Evolutionary conservation across 2,797 vertebrate species (phyloP), one percentile per base, ranked within the genome.

Genomic region (Amphiprion clarkii): DNA sequence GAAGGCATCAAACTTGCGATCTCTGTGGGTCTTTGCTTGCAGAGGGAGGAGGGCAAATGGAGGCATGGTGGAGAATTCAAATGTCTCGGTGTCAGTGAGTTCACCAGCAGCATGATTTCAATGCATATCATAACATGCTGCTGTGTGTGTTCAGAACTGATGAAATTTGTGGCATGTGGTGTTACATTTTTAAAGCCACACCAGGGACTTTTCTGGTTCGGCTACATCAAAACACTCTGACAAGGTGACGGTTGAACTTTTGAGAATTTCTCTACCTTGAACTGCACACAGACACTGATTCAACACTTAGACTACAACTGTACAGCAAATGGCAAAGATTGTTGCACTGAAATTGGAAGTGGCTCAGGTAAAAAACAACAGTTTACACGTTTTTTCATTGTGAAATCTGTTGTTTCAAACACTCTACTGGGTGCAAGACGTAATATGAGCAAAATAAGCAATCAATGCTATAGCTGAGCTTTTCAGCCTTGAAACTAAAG

Each of bases 41-140:
- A 58, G 59, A 72, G 70, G 59, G 76, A 58, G 74, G 74, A 74
- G 67, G 63, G 58, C 46, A 59, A 67, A 66, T 13, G 29, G 33
- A 81, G 62, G 66, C 78, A 74, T 46, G 71, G 48, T 49, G 68
- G 39, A 77, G 79, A 82, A 79, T 89, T 76, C 62, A 86, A 67
- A 83, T 74, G 68, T 63, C 27, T 23, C n/a, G 0, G 48, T 79
- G 81, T 79, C 78, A 54, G 60, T 25, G 69, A 33, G 76, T 88
- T 85, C 72, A 76, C 11, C 46, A 5, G 36, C 25, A 23, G 44
- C 63, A 69, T 68, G 60, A 70, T 76, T 67, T 56, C 57, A 55
- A 66, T 23, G 7, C 46, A 65, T 57, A 61, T 81, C 48, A 57
- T 54, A 56, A 57, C 29, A 16, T 31, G 12, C 33, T 56, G 8